phyloP scores from a whole-genome alignment of 2,113 vertebrate genomes.

The Xenopus borealis region DNA sequence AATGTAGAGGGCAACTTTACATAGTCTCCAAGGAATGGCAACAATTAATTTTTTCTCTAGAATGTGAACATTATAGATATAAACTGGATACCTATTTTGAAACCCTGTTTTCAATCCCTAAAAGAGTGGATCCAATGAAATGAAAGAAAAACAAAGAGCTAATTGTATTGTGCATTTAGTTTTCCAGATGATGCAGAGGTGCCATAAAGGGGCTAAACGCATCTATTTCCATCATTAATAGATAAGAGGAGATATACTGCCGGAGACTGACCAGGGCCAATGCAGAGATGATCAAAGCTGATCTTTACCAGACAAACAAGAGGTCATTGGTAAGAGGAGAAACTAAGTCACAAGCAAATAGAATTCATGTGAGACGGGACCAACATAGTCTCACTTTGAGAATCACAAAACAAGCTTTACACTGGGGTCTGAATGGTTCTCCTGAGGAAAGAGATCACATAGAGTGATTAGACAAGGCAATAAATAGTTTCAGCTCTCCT shows the following conservation, averaged over 20 bases:
- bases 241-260: slow-evolving; percentile 51
- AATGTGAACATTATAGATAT: no score
- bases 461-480: slow-evolving; percentile 52
- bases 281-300: slow-evolving; percentile 60
- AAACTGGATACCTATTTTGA: no score
- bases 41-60: no score
- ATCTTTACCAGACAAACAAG: slow-evolving; percentile 40
- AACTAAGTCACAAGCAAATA: slow-evolving; percentile 54
- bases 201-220: slow-evolving; percentile 51
- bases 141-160: neutral
- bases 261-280: slow-evolving; percentile 42
- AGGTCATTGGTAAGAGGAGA: slow-evolving; percentile 42
- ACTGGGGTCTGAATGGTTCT: slow-evolving; percentile 54
- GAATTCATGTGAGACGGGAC: slow-evolving; percentile 57
- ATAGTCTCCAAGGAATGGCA: no score
- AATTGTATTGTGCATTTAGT: neutral
- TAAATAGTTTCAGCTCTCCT: slow-evolving; percentile 54
- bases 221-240: slow-evolving; percentile 55
- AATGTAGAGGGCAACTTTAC: no score
- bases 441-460: slow-evolving; percentile 31
- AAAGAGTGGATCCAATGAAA: no score
- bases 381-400: slow-evolving; percentile 54
- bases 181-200: slow-evolving; percentile 11
- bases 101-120: no score
- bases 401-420: slow-evolving; percentile 46